Evolutionary conservation across 2,888 invertebrate genomes (phyloP), one percentile per base, ranked within the genome.

Genomic region (Listrodromus nycthemerus): DNA sequence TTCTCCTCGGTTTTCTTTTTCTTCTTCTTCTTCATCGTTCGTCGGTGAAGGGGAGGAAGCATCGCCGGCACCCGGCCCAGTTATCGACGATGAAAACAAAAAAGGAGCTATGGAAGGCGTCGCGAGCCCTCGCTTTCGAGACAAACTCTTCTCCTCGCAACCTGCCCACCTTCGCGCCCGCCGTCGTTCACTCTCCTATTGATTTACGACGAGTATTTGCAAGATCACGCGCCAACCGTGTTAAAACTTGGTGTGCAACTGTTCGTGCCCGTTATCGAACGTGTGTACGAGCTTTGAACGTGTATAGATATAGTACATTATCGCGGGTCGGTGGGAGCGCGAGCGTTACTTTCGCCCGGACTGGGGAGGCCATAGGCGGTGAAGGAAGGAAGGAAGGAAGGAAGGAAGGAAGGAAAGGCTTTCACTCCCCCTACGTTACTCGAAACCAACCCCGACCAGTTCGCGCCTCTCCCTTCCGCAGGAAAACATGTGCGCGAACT

Each of bases 161-260:
- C 33, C 37, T 6, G 13, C 52, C 4, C 21, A 10, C n/a, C 33
- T 16, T 37, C 58, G 33, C 24, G 41, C 41, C 41, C 10, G 13
- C 10, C 37, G 7, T 37, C 37, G 65, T 75, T 65, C 55, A 10
- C 55, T 45, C 48, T 45, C 33, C 27, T 37, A 63, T 92, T 92
- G 92, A 92, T 92, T 92, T 92, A 91, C 91, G 90, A 89, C 90
- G 89, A 88, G 91, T 91, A 91, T 92, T 92, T 91, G 92, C 92
- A 92, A 91, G 91, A 92, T 91, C 91, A 92, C 91, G 91, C 91
- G 90, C 90, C 88, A 88, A 80, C 85, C 89, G 89, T 89, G 91
- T 91, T 91, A 89, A 91, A 92, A 92, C 89, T 92, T 92, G 70
- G 89, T 86, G 87, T 89, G 87, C 89, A 90, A 91, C 90, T 89